Base-by-base conservation (phyloP, 2,797 vertebrate genomes). In the Gephyroberyx darwinii region DNA sequence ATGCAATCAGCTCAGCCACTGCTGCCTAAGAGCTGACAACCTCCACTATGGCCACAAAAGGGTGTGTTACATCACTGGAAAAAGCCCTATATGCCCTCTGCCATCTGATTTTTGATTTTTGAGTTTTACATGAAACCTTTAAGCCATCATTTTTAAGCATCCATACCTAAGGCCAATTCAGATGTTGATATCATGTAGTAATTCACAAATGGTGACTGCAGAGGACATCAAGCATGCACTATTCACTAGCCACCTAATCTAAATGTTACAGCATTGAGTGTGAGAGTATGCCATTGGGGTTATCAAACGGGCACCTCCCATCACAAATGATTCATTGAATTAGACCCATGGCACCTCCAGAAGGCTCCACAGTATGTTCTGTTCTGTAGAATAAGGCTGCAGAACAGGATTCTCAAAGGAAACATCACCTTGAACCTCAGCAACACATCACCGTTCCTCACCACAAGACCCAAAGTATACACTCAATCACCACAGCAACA, bases 401-500 rank as follows among this genome's bases (percentile, higher is more conserved):
- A 47, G 5, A 17, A 16, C 37, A 45, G 26, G 16, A 50, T 58
- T 66, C 17, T 66, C 22, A 16, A 9, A 66, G 30, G 17, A 43
- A 50, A 65, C 41, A 59, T 30, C 39, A n/a, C 81, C 69, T 71
- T 80, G 41, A 57, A 63, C 31, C 16, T 14, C 14, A 56, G 19
- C 67, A 26, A 57, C 26, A 30, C 3, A 58, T 48, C 58, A 19
- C 37, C 41, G 31, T 61, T 19, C 19, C 48, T 37, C 48, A 60
- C 17, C 45, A 22, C 37, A 0, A 62, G 58, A 77, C 45, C 48
- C 22, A 69, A 54, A 64, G 48, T n/a, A 74, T 51, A 22, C 31
- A 47, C 62, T 54, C 52, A 22, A 39, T 81, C 68, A n/a, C 77
- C 73, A 73, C 8, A 39, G 74, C 70, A 77, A 80, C 75, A 0